Evolutionary conservation across 2,113 vertebrate genomes (phyloP), one percentile per base, ranked within the genome.

Genomic region (Tenrec ecaudatus): DNA sequence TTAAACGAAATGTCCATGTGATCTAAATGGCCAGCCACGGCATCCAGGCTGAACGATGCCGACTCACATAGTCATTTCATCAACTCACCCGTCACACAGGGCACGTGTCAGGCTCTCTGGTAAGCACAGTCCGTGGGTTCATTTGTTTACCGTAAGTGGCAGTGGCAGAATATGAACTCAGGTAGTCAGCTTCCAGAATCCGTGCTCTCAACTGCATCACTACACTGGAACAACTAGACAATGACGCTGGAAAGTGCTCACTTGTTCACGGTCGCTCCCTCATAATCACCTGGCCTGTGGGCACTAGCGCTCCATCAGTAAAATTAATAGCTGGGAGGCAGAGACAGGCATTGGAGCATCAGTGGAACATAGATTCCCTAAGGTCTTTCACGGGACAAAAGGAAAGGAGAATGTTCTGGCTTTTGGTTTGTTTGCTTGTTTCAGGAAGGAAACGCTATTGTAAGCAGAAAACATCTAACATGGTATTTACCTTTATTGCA

Each of bases 221-320:
- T 81, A 22, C 47, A 25, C 19, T 66, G 27, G 82, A 33, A 62
- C n/a, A 62, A 62, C 47, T 82, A 79, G 43, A 93, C 60, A 93
- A 83, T 80, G 62, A 86, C 58, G 75, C 53, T 80, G 90, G 43
- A 82, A 64, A 3, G 20, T 88, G 7, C 23, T 22, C 23, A 14
- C 33, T n/a, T 31, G 33, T 62, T 82, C 91, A 58, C 84, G 93
- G 36, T 57, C 53, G 93, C 58, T 94, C 89, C 64, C 64, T 38
- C 79, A 78, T 80, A 68, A 2, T 40, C 66, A 36, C 19, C 20
- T 85, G 75, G 47, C 91, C 73, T 36, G 16, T 57, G 76, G 86
- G 27, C 62, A 47, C 83, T 58, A 47, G 23, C 10, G 57, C 64
- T 85, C 81, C 38, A 80, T 7, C 16, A 77, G 38, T 43, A 43